phyloP scores from a whole-genome alignment of 2,888 invertebrate species.

The Leptinotarsa tumamoca region DNA sequence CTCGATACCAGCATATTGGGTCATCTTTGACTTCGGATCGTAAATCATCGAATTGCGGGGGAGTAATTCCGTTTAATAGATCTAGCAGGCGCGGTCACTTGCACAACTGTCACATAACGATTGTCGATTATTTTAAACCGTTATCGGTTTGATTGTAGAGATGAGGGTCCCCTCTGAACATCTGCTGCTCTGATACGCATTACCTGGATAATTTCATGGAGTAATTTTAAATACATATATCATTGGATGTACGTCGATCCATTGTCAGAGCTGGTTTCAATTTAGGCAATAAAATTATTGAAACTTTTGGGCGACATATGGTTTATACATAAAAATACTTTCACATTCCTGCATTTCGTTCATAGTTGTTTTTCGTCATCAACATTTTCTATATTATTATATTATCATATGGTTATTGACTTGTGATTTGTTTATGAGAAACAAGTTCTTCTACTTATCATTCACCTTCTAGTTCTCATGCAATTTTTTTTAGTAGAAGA shows the following conservation, averaged over 20 bases:
- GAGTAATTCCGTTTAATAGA: constrained; percentile 56
- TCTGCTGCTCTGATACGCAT: constrained; percentile 35
- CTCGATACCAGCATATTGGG: constrained; percentile 46
- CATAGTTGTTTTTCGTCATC: no score
- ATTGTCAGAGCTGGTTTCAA: neutral
- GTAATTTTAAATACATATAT: constrained; percentile 16
- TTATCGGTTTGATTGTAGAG: constrained; percentile 29
- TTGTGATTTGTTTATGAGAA: no score
- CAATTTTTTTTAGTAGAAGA: no score
- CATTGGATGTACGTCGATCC: neutral
- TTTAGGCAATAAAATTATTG: constrained; percentile 3
- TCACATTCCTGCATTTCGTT: no score
- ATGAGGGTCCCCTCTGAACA: constrained; percentile 40
- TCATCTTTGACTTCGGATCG: constrained; percentile 47
- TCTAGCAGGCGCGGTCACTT: constrained; percentile 53
- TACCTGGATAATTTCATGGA: constrained; percentile 33
- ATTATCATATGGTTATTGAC: no score
- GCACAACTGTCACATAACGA: constrained; percentile 55
- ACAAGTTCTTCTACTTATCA: no score
- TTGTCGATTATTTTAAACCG: constrained; percentile 47
- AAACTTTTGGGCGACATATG: neutral
- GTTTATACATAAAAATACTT: no score
- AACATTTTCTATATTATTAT: no score
- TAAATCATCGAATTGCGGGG: constrained; percentile 59
- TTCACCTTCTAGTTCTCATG: no score